Percentiles rank a stretch among this genome's conserved stretches.
These are phyloP conservation scores for Crotophaga sulcirostris DNA, from an alignment of 2,113 vertebrate species.

Conservation along the genomic window DNA sequence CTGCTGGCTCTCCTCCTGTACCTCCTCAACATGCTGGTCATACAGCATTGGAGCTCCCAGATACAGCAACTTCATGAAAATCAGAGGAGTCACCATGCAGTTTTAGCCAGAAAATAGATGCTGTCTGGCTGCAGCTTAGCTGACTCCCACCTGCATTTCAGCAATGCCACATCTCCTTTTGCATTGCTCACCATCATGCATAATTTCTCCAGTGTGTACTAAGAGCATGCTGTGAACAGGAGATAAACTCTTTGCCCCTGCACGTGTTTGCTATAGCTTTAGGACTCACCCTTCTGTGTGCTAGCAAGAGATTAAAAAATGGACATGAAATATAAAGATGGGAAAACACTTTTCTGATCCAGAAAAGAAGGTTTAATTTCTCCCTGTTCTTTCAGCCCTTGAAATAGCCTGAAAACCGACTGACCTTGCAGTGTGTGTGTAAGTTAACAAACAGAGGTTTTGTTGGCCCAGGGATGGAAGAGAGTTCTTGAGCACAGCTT, in stretches of 20 bases:
- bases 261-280: not conserved
- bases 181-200: not conserved
- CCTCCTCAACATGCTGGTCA: not conserved
- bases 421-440: not conserved
- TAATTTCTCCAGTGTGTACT: not conserved
- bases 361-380: slow-evolving; percentile 2
- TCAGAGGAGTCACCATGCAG: not conserved
- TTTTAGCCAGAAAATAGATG: not conserved
- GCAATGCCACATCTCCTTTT: not conserved
- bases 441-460: not conserved
- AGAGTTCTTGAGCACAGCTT: not conserved
- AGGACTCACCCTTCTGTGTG: not conserved
- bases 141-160: not conserved
- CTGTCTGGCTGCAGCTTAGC: not conserved
- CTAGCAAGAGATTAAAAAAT: not conserved
- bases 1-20: not conserved
- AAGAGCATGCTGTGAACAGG: not conserved
- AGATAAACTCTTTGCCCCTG: not conserved
- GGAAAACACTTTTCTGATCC: not conserved
- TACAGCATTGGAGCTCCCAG: not conserved
- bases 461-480: not conserved
- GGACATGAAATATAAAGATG: not conserved
- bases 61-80: not conserved
- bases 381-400: not conserved
- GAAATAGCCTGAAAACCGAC: not conserved